Base-by-base conservation (phyloP, 2,113 vertebrate genomes). In the Oceanites oceanicus region DNA sequence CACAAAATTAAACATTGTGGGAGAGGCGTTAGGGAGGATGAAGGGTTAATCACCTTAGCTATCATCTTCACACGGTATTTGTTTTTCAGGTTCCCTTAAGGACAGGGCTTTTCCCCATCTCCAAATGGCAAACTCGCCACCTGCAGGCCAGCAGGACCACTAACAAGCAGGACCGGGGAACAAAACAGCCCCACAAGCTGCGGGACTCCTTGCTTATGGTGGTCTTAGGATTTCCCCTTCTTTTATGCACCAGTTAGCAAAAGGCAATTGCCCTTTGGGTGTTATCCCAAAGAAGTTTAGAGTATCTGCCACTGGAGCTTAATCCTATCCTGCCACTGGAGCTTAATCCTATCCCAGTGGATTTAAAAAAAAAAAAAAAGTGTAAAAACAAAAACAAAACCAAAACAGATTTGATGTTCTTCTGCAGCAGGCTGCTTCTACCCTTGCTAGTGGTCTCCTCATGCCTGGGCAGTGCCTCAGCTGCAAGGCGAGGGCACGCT, bases 41-140 rank as follows among this genome's bases (percentile, higher is more conserved):
- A 71, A 55, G 56, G 30, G 29, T 93, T 86, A 84, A 88, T 15
- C 38, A 38, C 49, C n/a, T 40, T 30, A 62, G 25, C 19, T 50
- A 2, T 17, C 56, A 4, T 25, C n/a, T 63, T 77, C 59, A 40
- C 45, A 7, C 2, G 8, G 38, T 32, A 16, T 27, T 65, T 40
- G 19, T 26, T 55, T 79, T 21, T 40, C 58, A 16, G 16, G 10
- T 34, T 82, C 27, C 19, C 5, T 9, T 18, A 29, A 47, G 58
- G 30, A 44, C 2, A 20, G 27, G 49, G 34, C 47, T 90, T 82
- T 59, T 34, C 55, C 58, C 6, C 21, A 11, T 27, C 70, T 94
- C 71, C 55, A 67, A 47, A 67, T 92, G 88, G 63, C 94, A 96
- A 96, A 86, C 76, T 88, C 92, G 84, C 96, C 97, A 96, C 63